Base-by-base conservation (phyloP, 2,113 vertebrate genomes). In the Porphyrio hochstetteri region DNA sequence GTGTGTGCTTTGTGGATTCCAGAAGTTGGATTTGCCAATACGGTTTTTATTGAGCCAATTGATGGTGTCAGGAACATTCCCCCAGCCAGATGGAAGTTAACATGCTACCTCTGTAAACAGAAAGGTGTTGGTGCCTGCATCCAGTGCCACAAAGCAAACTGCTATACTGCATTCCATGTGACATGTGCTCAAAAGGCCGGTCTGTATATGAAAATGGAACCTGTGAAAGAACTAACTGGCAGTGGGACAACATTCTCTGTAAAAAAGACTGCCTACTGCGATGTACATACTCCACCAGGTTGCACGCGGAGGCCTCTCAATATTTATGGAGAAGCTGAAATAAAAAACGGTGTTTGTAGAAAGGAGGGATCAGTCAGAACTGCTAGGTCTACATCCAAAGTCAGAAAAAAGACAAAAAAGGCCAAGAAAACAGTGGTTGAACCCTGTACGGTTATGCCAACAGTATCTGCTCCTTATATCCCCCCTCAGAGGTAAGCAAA, bases 111-210 rank as follows among this genome's bases (percentile, higher is more conserved):
- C 97, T 99, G 99, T 96, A 99, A 99, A 98, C 98, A 99, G 98
- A 99, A 99, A 94, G 99, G 99, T 7, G 98, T 99, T 27, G 99
- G 99, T 29, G 99, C 99, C 86, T 99, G 99, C 94, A 99, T 99
- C 95, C 99, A 99, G 98, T 99, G 99, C 98, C 99, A 99, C 98
- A 99, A 98, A 97, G 99, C 99, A 69, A 99, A 99, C 98, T 99
- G 99, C 97, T 99, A 99, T 96, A 99, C 99, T 10, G 99, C 99
- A 94, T 99, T 99, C 98, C 99, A 99, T 18, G 99, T 99, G 84
- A 99, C 99, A 1, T 99, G 99, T 28, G 99, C 99, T 95, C 99
- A 99, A 96, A 98, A 98, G 88, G 99, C 99, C 0, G 99, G 99
- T 89, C 98, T 99, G 0, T 99, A 99, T 87, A 99, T 99, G 99